Evolutionary conservation across 2,113 vertebrate species (phyloP), one percentile per base, ranked within the genome.

Genomic region (Daboia siamensis): DNA sequence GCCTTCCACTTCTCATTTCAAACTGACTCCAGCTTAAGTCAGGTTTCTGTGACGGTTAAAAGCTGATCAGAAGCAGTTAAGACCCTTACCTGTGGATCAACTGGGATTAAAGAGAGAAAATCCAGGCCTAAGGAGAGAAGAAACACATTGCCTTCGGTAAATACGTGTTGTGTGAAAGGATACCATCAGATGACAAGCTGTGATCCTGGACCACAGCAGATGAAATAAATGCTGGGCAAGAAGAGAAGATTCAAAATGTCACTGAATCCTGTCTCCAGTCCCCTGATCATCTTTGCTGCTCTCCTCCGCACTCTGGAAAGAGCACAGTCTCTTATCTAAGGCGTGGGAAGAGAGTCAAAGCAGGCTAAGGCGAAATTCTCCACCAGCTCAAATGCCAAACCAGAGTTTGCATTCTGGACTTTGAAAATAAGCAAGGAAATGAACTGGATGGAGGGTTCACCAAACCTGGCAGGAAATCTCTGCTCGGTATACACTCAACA

Each of bases 61-160:
- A 93, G 15, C 93, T 93, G 89, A 95, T 93, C 94, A 92, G 94
- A 96, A 96, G 91, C 64, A 93, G 92, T 90, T 94, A 91, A 93
- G 94, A 95, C 94, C 97, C 98, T 91, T 98, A 99, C 99, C 99
- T 99, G 99, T 86, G 99, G 96, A 96, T 99, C 98, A 95, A 98
- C 98, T 97, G 99, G 99, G 96, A 99, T 99, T 96, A 99, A 97
- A 2, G 99, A 99, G 97, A 99, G 98, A 95, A 99, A 98, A 97
- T 99, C 99, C 97, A 99, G 96, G 98, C 98, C 99, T 99, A 94
- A 69, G 94, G 97, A 88, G 94, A 94, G 94, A 95, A 3, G 94
- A 95, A 3, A 96, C 90, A 26, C 23, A 91, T 74, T 15, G n/a
- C 23, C 8, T 74, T 92, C 39, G 55, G 51, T 24, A 51, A 48